phyloP scores from a whole-genome alignment of 2,888 invertebrate species.

The Rambutsinella grinnellia region DNA sequence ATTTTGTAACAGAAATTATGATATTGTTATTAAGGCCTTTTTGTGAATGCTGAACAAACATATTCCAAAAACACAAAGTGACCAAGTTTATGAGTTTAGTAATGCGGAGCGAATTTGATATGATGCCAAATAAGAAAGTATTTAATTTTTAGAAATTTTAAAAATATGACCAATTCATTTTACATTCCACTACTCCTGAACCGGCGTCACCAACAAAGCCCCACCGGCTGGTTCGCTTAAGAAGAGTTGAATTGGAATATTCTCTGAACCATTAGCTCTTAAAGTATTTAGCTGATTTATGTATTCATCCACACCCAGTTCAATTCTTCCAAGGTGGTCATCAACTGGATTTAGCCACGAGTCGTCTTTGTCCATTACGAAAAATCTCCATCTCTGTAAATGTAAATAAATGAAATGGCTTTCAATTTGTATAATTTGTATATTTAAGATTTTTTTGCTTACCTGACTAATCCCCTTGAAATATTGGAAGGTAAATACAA shows the following conservation, averaged over 20 bases:
- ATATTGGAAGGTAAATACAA: slow-evolving; percentile 31
- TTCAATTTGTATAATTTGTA: neutral
- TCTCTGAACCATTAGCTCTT: slow-evolving; percentile 7
- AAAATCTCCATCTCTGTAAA: slow-evolving; percentile 44
- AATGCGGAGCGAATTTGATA: no score
- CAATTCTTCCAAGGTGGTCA: slow-evolving; percentile 40
- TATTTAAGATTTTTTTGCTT: no score
- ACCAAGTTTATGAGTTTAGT: no score
- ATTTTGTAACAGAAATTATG: no score
- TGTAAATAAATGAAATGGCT: no score
- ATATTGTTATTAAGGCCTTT: no score
- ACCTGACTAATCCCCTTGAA: slow-evolving; percentile 38
- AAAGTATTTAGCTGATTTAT: slow-evolving; percentile 11
- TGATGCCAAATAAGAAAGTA: no score
- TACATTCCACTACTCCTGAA: slow-evolving; percentile 27
- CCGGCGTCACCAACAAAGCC: slow-evolving; percentile 26
- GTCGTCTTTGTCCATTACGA: slow-evolving; percentile 36
- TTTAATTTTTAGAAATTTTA: no score
- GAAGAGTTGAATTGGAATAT: slow-evolving; percentile 32
- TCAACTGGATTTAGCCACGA: slow-evolving; percentile 37
- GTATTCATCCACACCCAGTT: slow-evolving; percentile 34
- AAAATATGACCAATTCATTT: no score
- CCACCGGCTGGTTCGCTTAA: slow-evolving; percentile 40
- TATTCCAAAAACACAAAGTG: no score
- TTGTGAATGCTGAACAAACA: no score